Base-by-base conservation (phyloP, 2,888 invertebrate species). In the Oscheius myriophilus region DNA sequence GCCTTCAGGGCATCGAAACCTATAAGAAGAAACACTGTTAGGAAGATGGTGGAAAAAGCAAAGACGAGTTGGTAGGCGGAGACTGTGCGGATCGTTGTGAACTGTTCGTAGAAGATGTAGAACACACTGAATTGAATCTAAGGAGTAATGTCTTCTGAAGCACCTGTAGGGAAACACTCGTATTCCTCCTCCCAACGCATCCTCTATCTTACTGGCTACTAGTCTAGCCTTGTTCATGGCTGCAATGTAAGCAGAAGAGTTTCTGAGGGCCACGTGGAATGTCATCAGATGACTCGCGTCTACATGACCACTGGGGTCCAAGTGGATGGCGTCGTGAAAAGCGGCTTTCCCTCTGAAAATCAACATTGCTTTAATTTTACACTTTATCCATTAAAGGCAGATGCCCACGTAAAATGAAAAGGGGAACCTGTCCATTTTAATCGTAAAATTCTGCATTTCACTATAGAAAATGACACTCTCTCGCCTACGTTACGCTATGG, bases 101-200 rank as follows among this genome's bases (percentile, higher is more conserved):
- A 97, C 87, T 96, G 96, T 86, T 97, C 96, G 86, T 93, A 97
- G 87, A 90, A 97, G 0, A 96, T 94, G 86, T 95, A 96, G 88
- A 94, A 95, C 0, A 95, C 90, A 74, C 94, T 92, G 49, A 46
- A 61, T 49, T 4, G 7, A 9, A 16, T 16, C 3, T n/a, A 2
- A 4, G 3, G 23, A 1, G 3, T 26, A 2, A 0, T 26, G 26
- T 21, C 2, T 7, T n/a, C 14, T 23, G 26, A 7, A 6, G 43
- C 9, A 46, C 61, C 61, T 61, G 88, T 96, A 96, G 0, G 96
- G 93, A 86, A 94, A 95, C 0, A 96, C 92, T 86, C 92, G 91
- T 0, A 92, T 89, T 51, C 90, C 69, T 25, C 65, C 86, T 73
- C 91, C 90, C n/a, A 96, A 88, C 79, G 91, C 91, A 16, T 84